phyloP scores from a whole-genome alignment of 2,888 invertebrate species.

The Philereme transversata region DNA sequence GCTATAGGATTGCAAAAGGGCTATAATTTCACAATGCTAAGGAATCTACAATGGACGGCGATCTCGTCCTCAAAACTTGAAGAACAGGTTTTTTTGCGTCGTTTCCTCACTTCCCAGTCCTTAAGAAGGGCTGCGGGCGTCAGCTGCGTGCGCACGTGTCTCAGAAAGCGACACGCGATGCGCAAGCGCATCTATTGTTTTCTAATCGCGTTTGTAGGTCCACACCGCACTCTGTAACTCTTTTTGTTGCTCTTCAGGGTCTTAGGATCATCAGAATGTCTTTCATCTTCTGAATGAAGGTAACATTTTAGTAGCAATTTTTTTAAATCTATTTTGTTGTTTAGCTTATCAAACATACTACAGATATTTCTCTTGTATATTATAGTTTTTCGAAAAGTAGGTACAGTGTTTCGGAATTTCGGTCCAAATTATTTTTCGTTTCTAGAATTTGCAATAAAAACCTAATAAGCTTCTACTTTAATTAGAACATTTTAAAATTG shows the following conservation, averaged over 20 bases:
- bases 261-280: neutral
- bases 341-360: no score
- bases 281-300: neutral
- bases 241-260: slow-evolving; percentile 7
- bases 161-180: slow-evolving; percentile 52
- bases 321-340: neutral
- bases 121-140: slow-evolving; percentile 61
- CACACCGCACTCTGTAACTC: slow-evolving; percentile 4
- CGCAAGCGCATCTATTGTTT: slow-evolving; percentile 56
- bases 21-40: slow-evolving; percentile 16
- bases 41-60: slow-evolving; percentile 14
- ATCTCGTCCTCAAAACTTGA: slow-evolving; percentile 18
- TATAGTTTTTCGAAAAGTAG: no score
- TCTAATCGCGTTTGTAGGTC: slow-evolving; percentile 25
- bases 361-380: no score
- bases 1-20: slow-evolving; percentile 15
- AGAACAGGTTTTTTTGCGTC: slow-evolving; percentile 30
- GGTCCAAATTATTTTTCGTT: no score
- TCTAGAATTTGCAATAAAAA: neutral
- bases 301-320: neutral
- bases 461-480: slow-evolving; percentile 2
- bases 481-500: slow-evolving; percentile 28
- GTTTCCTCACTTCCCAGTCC: slow-evolving; percentile 28
- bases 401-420: no score
- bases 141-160: slow-evolving; percentile 67